Evolutionary conservation across 2,888 invertebrate species (phyloP), one percentile per base, ranked within the genome.

Genomic region (Sturmia bella): DNA sequence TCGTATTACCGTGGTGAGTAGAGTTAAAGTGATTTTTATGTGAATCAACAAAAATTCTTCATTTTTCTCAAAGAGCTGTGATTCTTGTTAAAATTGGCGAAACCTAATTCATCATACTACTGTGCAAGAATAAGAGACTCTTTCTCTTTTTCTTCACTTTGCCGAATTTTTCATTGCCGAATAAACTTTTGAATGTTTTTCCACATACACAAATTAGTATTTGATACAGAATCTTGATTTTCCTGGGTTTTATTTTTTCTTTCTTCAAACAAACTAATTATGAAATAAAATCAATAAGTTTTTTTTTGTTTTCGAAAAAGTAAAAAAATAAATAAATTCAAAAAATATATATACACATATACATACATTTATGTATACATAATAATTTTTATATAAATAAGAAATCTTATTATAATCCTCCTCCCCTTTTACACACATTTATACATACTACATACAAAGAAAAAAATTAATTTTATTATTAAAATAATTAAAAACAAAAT

Each of bases 301-400:
- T 78, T 75, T 52, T 72, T 66, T 52, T 37, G 19, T 24, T 54
- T 54, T 64, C 37, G 39, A 50, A 43, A 63, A 48, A 37, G 12
- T 52, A 48, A 32, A 9, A 24, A 52, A 52, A 61, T 41, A 43
- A 56, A 59, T 27, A 56, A 70, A 43, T 54, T 59, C n/a, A 54
- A 32, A 37, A 59, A 52, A 56, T 41, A 64, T 54, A 61, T 27
- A 68, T 56, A 77, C 50, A 32, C 7, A 32, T 32, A 32, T 32
- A 32, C 9, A 59, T 24, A 57, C 32, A 66, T 54, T 54, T 27
- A 69, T 56, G 70, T 56, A 76, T 56, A 77, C 56, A 79, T 68
- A 73, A 73, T 79, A 79, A 79, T 73, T 79, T 79, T 79, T 66
- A 78, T 72, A 79, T 72, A 39, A 73, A 66, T 79, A 66, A 79